A percentile compares a stretch with the other conserved stretches of the same genome.
Conservation (phyloP, 2,113 vertebrate genomes). For the Cygnus atratus region DNA sequence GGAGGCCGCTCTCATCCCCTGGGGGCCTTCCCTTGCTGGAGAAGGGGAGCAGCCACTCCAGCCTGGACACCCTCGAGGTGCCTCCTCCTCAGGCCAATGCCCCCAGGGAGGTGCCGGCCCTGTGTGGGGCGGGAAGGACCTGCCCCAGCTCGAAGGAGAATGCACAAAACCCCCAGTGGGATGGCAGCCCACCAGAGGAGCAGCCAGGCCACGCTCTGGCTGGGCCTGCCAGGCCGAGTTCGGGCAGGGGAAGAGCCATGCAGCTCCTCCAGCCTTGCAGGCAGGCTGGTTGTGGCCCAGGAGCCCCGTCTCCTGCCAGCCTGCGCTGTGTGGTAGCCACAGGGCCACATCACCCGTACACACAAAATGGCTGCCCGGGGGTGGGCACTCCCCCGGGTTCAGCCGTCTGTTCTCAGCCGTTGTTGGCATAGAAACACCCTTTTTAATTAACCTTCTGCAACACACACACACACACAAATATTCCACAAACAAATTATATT, state of each 20-base stretch:
- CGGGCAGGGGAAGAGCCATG: background rate
- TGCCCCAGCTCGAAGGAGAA: background rate
- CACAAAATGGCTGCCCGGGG: background rate
- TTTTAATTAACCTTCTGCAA: conserved; percentile 45
- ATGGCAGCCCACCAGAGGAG: background rate
- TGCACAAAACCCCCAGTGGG: background rate
- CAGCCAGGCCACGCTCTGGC: background rate
- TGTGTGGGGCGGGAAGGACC: background rate
- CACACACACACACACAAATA: background rate
- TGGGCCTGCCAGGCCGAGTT: background rate
- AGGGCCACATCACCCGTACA: background rate
- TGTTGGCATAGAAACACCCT: conserved; percentile 60
- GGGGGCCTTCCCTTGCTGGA: background rate
- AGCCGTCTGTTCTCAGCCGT: conserved; percentile 4
- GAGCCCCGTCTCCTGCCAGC: background rate
- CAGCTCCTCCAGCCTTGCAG: background rate
- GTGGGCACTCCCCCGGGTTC: background rate
- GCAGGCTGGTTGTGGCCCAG: background rate
- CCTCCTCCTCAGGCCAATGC: background rate
- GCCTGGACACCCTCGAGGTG: background rate
- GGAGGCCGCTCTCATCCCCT: background rate
- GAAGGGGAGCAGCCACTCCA: background rate
- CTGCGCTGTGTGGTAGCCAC: background rate
- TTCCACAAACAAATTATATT: background rate
- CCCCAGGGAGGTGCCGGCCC: background rate